phyloP scores from a whole-genome alignment of 2,888 invertebrate genomes.

The Pandemis cinnamomeana region DNA sequence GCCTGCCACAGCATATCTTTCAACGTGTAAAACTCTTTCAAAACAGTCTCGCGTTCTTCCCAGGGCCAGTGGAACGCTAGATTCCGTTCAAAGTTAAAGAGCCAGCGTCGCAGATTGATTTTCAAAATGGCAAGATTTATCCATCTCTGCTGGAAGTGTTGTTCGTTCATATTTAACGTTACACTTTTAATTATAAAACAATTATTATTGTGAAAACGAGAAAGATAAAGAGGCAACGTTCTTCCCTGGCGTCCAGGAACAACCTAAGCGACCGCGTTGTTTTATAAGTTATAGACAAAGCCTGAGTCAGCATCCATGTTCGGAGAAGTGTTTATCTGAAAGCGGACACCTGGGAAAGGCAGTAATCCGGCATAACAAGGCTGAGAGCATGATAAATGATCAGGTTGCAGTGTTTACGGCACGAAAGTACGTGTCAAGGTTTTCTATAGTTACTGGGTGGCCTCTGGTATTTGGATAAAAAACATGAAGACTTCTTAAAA shows the following conservation, averaged over 20 bases:
- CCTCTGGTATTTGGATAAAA: background rate
- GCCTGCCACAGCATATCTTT: slow-evolving; percentile 70
- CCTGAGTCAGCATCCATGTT: slow-evolving; percentile 63
- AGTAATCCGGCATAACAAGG: slow-evolving; percentile 36
- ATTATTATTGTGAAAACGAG: slow-evolving; percentile 7
- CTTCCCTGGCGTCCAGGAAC: background rate
- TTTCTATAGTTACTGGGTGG: background rate
- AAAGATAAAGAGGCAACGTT: slow-evolving; percentile 3
- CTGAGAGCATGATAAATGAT: slow-evolving; percentile 21
- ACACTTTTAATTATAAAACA: background rate
- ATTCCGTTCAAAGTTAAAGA: slow-evolving; percentile 60
- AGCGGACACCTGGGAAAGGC: slow-evolving; percentile 64
- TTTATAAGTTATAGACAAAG: slow-evolving; percentile 31
- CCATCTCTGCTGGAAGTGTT: slow-evolving; percentile 64
- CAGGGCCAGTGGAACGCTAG: slow-evolving; percentile 52
- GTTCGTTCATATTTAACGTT: slow-evolving; percentile 50
- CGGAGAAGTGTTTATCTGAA: slow-evolving; percentile 69
- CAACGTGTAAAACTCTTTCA: slow-evolving; percentile 59
- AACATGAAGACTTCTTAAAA: background rate
- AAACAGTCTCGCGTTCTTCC: slow-evolving; percentile 52
- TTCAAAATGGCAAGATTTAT: slow-evolving; percentile 67
- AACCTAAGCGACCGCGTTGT: slow-evolving; percentile 25
- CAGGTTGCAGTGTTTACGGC: slow-evolving; percentile 18
- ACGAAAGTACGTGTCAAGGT: slow-evolving; percentile 18
- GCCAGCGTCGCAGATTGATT: slow-evolving; percentile 58